Evolutionary conservation across 1,140 invertebrate species (phyloP).

Genomic region (Cryptotermes secundus): DNA sequence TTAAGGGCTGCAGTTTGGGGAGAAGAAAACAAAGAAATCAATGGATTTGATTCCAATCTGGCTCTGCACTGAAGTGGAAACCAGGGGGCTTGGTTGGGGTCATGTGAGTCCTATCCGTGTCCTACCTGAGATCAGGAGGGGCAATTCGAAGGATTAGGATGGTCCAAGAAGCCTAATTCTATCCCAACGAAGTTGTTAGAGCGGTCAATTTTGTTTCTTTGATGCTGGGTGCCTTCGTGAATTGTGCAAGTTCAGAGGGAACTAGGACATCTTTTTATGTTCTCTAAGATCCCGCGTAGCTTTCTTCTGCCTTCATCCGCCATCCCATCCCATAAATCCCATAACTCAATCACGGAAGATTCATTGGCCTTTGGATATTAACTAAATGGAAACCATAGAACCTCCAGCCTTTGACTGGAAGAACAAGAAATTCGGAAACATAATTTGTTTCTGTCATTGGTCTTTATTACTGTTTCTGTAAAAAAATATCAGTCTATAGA

Average conservation of each 20-base stretch:
- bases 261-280: not conserved
- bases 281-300: not conserved
- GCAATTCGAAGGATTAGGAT: not conserved
- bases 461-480: too few relatives aligned
- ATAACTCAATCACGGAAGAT: not conserved
- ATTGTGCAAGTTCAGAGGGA: not conserved
- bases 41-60: not conserved
- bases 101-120: not conserved
- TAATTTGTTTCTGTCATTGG: not conserved
- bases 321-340: not conserved
- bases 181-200: not conserved
- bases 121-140: not conserved
- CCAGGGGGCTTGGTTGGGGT: not conserved
- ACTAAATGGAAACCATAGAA: not conserved
- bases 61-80: not conserved
- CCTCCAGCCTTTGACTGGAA: not conserved
- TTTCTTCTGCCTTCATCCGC: not conserved
- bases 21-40: not conserved
- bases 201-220: not conserved
- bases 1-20: not conserved
- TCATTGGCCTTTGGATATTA: not conserved
- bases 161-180: not conserved
- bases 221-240: not conserved
- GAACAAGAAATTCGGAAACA: not conserved
- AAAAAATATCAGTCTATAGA: too few relatives aligned